phyloP scores from a whole-genome alignment of 2,113 vertebrate genomes.

The Eretmochelys imbricata region DNA sequence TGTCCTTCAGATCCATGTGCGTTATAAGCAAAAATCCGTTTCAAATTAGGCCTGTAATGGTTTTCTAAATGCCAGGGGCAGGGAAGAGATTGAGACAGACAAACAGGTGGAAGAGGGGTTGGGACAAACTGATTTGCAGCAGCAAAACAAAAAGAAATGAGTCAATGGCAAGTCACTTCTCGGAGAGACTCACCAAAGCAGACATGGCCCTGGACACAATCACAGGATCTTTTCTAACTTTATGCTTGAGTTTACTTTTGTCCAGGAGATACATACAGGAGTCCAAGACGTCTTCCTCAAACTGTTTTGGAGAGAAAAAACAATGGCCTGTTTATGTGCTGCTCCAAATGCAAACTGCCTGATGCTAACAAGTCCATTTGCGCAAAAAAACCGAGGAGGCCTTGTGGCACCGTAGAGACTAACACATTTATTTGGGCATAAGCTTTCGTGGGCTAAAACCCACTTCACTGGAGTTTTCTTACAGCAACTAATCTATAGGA shows the following conservation, averaged over 20 bases:
- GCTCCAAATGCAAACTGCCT: neutral
- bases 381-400: no score
- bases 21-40: neutral
- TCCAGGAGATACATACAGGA: constrained; percentile 72
- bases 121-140: neutral
- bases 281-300: constrained; percentile 61
- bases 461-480: neutral
- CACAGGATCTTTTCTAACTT: constrained; percentile 38
- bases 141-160: neutral
- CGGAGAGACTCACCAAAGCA: constrained; percentile 61
- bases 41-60: neutral
- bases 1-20: neutral
- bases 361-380: neutral
- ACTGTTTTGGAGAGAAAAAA: constrained; percentile 55
- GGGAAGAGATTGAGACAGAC: neutral
- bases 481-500: neutral
- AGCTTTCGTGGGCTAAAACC: no score
- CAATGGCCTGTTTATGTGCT: accelerated
- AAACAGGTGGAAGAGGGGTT: neutral
- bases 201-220: constrained; percentile 69
- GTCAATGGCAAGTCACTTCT: neutral
- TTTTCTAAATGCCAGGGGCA: neutral
- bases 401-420: no score
- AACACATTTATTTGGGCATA: no score
- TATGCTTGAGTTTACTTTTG: constrained; percentile 45